Conservation (phyloP, 2,113 vertebrate species). For the Clarias gariepinus region DNA sequence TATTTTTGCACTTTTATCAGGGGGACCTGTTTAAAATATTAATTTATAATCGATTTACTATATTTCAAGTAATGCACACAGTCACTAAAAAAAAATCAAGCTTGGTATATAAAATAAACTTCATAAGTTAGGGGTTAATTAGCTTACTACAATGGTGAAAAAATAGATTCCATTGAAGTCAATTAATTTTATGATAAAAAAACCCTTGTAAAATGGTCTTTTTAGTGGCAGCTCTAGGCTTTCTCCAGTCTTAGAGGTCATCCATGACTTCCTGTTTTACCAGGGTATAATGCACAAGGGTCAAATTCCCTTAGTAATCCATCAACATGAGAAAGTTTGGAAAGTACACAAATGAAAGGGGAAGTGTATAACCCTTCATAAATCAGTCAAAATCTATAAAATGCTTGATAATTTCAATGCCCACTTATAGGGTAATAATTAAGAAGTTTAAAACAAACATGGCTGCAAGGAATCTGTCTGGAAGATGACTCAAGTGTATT, state of each 20-base stretch:
- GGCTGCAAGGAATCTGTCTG: background rate
- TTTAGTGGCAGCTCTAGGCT: background rate
- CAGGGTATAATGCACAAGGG: background rate
- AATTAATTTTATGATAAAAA: background rate
- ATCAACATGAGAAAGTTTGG: background rate
- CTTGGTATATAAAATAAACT: background rate
- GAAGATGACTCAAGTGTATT: background rate
- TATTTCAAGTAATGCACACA: background rate
- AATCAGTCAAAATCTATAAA: background rate
- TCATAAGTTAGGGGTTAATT: background rate
- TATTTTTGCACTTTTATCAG: slow-evolving; percentile 34
- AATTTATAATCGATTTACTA: background rate
- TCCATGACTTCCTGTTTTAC: background rate
- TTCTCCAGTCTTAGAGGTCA: background rate
- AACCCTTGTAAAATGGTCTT: background rate
- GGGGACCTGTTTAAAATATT: slow-evolving; percentile 12
- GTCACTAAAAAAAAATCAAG: background rate
- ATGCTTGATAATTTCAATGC: background rate
- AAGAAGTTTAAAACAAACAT: background rate
- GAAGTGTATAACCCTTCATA: background rate
- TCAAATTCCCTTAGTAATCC: background rate
- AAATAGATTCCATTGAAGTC: background rate
- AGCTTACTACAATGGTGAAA: background rate
- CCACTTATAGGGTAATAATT: background rate
- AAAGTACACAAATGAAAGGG: background rate